These are phyloP conservation scores for Drosophila arawakana DNA, from an alignment of 1,140 invertebrate genomes.

Conservation along the genomic window DNA sequence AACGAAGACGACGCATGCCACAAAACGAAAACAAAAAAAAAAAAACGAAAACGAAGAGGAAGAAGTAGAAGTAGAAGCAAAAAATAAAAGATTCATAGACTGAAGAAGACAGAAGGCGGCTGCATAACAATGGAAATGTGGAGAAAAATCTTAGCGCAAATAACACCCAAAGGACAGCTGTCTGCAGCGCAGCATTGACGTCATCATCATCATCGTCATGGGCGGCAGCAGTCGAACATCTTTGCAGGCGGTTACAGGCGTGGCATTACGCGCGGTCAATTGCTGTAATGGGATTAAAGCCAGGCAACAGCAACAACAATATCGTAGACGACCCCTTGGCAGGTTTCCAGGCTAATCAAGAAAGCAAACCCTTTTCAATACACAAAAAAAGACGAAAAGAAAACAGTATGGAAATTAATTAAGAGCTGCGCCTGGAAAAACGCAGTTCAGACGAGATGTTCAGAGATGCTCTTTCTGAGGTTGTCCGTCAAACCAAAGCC, in stretches of 20 bases:
- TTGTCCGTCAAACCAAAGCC: conserved; percentile 51
- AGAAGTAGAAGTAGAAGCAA: too few species aligned
- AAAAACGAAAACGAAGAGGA: conserved; percentile 6
- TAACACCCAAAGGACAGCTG: conserved; percentile 74
- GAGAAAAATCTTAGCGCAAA: conserved; percentile 62
- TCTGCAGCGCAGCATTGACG: conserved; percentile 33
- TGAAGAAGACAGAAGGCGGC: conserved; percentile 53
- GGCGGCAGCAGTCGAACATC: conserved; percentile 10
- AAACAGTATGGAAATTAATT: conserved; percentile 59
- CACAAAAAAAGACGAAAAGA: too few species aligned
- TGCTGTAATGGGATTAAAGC: conserved; percentile 67
- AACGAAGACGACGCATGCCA: conserved; percentile 59
- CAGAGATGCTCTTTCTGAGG: conserved; percentile 34
- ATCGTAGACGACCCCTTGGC: conserved; percentile 16
- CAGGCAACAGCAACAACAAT: conserved; percentile 1
- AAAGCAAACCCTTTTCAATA: neutral
- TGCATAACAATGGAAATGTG: conserved; percentile 64
- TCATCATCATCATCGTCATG: conserved; percentile 26
- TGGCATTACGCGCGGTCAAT: conserved; percentile 62
- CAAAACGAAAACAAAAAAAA: conserved; percentile 44
- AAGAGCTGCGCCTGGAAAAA: conserved; percentile 53
- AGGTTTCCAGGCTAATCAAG: conserved; percentile 7
- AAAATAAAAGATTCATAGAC: conserved; percentile 34
- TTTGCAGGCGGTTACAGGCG: conserved; percentile 19
- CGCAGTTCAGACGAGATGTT: neutral